phyloP scores from a whole-genome alignment of 2,888 invertebrate genomes.

The Volucella inanis region DNA sequence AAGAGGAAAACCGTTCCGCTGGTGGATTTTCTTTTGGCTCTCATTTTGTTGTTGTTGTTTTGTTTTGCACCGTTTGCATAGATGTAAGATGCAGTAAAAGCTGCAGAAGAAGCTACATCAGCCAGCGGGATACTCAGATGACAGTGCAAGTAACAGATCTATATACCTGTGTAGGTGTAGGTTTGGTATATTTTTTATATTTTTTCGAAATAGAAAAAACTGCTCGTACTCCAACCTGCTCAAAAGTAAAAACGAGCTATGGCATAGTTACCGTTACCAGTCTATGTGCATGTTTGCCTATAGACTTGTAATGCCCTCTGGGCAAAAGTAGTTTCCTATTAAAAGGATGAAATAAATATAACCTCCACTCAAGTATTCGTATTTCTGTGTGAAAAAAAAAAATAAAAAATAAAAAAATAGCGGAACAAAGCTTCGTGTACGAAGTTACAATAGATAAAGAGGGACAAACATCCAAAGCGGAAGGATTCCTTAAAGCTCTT shows the following conservation, averaged over 20 bases:
- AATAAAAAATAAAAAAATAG: no score
- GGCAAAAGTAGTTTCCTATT: constrained; percentile 52
- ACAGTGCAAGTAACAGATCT: constrained; percentile 13
- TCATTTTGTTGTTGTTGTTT: constrained; percentile 6
- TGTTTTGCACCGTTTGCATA: constrained; percentile 6
- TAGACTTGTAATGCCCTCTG: constrained; percentile 17
- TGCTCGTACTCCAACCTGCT: constrained; percentile 43
- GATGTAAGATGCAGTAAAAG: background rate
- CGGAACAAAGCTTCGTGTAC: background rate
- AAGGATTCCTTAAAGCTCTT: constrained; percentile 22
- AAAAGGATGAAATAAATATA: constrained; percentile 36
- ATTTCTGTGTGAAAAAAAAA: background rate
- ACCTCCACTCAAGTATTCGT: constrained; percentile 23
- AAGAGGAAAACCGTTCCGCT: constrained; percentile 34
- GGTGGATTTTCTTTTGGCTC: constrained; percentile 33
- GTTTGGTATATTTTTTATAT: no score
- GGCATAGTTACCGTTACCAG: constrained; percentile 26
- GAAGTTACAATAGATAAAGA: background rate
- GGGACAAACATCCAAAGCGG: background rate
- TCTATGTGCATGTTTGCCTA: no score
- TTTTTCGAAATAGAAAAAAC: constrained; percentile 44
- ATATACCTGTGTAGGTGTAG: background rate
- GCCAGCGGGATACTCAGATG: constrained; percentile 24
- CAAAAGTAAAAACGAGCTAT: constrained; percentile 3
- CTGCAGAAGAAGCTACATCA: constrained; percentile 3